Base-by-base conservation (phyloP, 64 coral and sea anemone species). In the Stichodactyla helianthus region DNA sequence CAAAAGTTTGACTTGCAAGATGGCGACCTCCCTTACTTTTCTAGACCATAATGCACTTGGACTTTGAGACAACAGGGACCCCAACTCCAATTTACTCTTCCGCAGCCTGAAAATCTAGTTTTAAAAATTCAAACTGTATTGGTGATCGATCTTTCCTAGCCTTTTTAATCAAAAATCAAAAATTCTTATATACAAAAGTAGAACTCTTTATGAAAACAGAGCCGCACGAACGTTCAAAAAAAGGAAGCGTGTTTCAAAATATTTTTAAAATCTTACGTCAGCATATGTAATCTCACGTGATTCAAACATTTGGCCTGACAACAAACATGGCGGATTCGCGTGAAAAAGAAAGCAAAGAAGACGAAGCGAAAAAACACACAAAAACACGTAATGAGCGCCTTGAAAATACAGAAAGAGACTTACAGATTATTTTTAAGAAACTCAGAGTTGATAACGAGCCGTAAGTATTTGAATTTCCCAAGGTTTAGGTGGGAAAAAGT, bases 361-460 rank as follows among this genome's bases (percentile, higher is more conserved):
- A 84, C 26, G n/a, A 63, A 35, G 6, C 15, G 6, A 31, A 84
- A 58, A 61, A 58, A 27, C 25, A 35, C 54, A 10, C 14, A 84
- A 59, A 84, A 60, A 16, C 52, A 22, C 31, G 15, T 12, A 84
- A 84, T 63, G 59, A 63, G 26, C 6, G 54, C 5, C 15, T 82
- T 16, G 86, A 90, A 85, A 87, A 87, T 14, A 71, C 87, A 17
- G 94, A 96, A 77, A 96, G 89, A 93, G 91, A 96, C 83, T 79
- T 96, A 82, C 94, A 96, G 52, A 60, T 89, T 77, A 96, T 96
- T 52, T 96, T 96, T 79, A 96, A 88, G 86, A 96, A 96, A 79
- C 84, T 96, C 70, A 93, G 94, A 61, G 94, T 96, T 5, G 91
- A 96, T 28, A 87, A 51, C 61, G 54, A 89, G 77, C 91, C 91